Evolutionary conservation across 2,797 vertebrate species (phyloP), one percentile per base, ranked within the genome.

Genomic region (Glyptemys insculpta): DNA sequence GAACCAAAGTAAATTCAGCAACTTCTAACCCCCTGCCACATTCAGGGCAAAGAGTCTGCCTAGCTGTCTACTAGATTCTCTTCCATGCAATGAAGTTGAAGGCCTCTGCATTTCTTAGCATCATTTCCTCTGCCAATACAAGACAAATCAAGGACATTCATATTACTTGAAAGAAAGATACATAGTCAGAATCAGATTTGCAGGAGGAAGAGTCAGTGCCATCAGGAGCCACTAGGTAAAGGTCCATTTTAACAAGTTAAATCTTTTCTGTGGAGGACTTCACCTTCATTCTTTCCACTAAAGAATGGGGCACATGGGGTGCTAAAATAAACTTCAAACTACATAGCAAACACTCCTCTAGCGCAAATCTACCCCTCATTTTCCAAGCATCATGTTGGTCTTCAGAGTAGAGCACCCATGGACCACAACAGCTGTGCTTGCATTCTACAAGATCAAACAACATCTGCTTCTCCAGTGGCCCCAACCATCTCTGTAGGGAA

Each of bases 21-120:
- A 2, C 52, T 54, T 54, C 41, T 25, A 29, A 31, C 37, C 14
- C 21, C 21, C n/a, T 37, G 41, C 44, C 57, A 68, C 0, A 0
- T 34, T 54, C 62, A 37, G 82, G 87, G 41, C 6, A 23, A 47
- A 37, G 12, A 16, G 3, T 53, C 9, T 14, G 1, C 5, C 41
- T 41, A 50, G 18, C 19, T 56, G 23, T 49, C 74, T 47, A 74
- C 72, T 29, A 5, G 23, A 12, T 56, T 37, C 21, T 27, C 37
- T 12, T 72, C 11, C 68, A 72, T 23, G 34, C n/a, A 41, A 72
- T 72, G n/a, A 68, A 68, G n/a, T 12, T 72, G 68, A 37, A 41
- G 21, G 5, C 47, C 29, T 0, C 3, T 0, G 4, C 2, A 1
- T 0, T 0, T 0, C 0, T 21, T 80, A 47, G n/a, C 10, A 95